Evolutionary conservation across 92 coral and sea anemone species (phyloP).

Genomic region (Epizoanthus rinbou): DNA sequence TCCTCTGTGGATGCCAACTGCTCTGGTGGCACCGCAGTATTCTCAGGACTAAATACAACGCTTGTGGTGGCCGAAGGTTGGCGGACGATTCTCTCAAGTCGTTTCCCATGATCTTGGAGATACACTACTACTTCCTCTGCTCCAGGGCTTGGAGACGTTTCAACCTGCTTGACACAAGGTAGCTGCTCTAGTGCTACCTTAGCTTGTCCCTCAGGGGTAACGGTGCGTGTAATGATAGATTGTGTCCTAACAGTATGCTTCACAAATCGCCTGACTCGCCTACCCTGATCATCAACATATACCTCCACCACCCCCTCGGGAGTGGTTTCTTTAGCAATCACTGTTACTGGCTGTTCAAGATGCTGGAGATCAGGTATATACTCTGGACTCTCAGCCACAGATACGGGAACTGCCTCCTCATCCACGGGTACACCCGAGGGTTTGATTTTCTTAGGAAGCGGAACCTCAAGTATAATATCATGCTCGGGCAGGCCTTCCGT

Average conservation of each 20-base stretch:
- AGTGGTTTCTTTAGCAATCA: neutral
- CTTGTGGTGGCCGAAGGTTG: conserved; percentile 25
- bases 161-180: conserved; percentile 31
- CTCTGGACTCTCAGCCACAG: conserved; percentile 14
- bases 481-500: too few relatives aligned
- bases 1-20: neutral
- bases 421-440: conserved; percentile 15
- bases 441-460: neutral
- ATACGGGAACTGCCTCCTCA: conserved; percentile 19
- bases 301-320: conserved; percentile 37
- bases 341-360: conserved; percentile 10
- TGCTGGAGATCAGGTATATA: conserved; percentile 27
- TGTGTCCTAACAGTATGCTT: conserved; percentile 49
- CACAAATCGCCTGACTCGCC: conserved; percentile 52
- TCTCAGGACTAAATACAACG: conserved; percentile 8
- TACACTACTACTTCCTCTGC: conserved; percentile 21
- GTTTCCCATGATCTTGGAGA: conserved; percentile 16
- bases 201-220: neutral
- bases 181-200: conserved; percentile 21
- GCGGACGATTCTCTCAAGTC: conserved; percentile 32
- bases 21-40: neutral
- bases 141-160: conserved; percentile 8
- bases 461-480: too few relatives aligned
- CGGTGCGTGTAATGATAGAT: conserved; percentile 32
- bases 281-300: conserved; percentile 47